Base-by-base conservation (phyloP, 2,888 invertebrate genomes). In the Thumatha senex region DNA sequence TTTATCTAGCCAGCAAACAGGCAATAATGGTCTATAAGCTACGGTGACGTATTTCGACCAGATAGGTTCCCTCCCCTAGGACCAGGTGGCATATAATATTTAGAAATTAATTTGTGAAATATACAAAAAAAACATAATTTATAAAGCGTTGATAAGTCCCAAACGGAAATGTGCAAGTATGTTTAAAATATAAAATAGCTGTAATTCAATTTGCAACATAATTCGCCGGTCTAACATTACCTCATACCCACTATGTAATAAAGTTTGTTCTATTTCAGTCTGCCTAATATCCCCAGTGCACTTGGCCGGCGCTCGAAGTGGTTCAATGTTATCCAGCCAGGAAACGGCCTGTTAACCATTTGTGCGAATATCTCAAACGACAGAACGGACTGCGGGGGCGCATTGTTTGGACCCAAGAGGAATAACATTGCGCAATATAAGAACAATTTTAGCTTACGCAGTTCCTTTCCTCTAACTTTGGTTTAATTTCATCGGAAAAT, bases 281-380 rank as follows among this genome's bases (percentile, higher is more conserved):
- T 56, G 54, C 61, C 82, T 73, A 78, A 84, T 84, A 84, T 84
- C 83, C 82, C 80, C 82, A 75, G 82, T 89, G 89, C 89, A 89
- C 89, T 89, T 89, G 90, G 87, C 88, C 88, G 81, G 18, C 67
- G 62, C 75, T 72, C 79, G 83, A 87, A 84, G 78, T 89, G 82
- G 89, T 87, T 87, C 90, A 90, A 90, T 90, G 90, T 86, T 88
- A 87, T 74, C 65, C 61, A 61, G 74, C 62, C 86, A 85, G 90
- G 90, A 91, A 86, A 82, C 51, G 38, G 62, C 61, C 68, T 66
- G 85, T 91, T 89, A 88, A 75, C 80, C 80, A 82, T 81, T 89
- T 89, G 82, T 84, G 86, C 83, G 76, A 88, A 86, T 84, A 75
- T 79, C 64, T 43, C 54, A 48, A 60, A 46, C 51, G 29, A 42